Conservation (phyloP, 1,140 invertebrate species). For the Papilio polytes region DNA sequence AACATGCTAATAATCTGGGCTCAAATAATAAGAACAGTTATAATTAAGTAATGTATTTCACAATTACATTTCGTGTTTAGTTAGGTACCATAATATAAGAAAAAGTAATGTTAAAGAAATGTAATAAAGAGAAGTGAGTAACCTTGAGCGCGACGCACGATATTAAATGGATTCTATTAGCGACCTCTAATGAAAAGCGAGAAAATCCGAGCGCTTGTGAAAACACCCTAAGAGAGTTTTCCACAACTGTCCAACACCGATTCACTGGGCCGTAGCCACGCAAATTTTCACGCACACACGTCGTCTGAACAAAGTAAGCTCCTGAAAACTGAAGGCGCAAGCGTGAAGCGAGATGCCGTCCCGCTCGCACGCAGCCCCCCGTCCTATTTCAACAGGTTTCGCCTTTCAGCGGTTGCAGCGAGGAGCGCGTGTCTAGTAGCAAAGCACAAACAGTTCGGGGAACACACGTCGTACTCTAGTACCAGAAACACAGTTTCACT, state of each 20-base stretch:
- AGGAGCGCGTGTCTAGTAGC: constrained; percentile 79
- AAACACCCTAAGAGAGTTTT: constrained; percentile 81
- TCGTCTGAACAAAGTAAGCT: constrained; percentile 74
- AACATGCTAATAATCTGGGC: neutral
- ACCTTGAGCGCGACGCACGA: constrained; percentile 37
- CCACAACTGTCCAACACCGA: constrained; percentile 80
- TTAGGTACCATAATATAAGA: neutral
- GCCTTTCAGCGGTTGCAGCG: constrained; percentile 79
- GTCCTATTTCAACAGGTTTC: constrained; percentile 83
- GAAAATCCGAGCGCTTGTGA: constrained; percentile 71
- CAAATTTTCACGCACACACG: constrained; percentile 79
- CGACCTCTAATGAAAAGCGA: constrained; percentile 50
- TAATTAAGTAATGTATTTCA: neutral
- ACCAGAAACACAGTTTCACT: constrained; percentile 81
- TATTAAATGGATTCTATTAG: constrained; percentile 52
- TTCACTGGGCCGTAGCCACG: constrained; percentile 69
- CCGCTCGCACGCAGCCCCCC: constrained; percentile 66
- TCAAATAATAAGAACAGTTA: neutral
- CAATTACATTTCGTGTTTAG: neutral
- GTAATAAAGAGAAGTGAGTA: constrained; percentile 15
- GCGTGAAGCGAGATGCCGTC: constrained; percentile 51
- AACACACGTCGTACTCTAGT: constrained; percentile 77
- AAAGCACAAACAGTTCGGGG: constrained; percentile 76
- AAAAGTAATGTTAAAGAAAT: neutral
- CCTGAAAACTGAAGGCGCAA: constrained; percentile 64